phyloP scores from a whole-genome alignment of 2,797 vertebrate species.

The Borostomias antarcticus region DNA sequence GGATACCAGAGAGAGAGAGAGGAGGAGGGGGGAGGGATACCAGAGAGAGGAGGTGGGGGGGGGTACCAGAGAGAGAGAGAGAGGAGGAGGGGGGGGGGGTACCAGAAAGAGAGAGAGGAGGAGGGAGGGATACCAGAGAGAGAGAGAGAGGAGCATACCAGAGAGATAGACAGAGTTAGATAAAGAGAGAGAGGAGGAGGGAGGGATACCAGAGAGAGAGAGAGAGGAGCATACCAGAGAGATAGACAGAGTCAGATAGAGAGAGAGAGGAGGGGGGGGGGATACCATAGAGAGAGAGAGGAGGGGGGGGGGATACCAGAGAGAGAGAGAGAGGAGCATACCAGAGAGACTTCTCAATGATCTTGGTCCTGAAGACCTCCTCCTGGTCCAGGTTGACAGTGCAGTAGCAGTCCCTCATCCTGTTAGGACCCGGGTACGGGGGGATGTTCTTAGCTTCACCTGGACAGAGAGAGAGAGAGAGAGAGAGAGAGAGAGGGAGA shows the following conservation, averaged over 20 bases:
- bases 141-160: not conserved
- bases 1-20: not conserved
- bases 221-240: not conserved
- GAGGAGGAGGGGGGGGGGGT: not conserved
- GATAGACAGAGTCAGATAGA: not conserved
- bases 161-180: not conserved
- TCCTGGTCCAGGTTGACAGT: conserved; percentile 99
- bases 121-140: not conserved
- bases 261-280: not conserved
- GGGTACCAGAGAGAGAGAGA: not conserved
- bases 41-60: not conserved
- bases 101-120: conserved; percentile 7
- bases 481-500: not conserved
- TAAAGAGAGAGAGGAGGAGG: not conserved
- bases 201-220: not conserved
- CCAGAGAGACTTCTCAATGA: conserved; percentile 98
- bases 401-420: conserved; percentile 98
- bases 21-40: not conserved
- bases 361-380: conserved; percentile 98
- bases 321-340: conserved; percentile 47
- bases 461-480: conserved; percentile 47
- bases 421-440: conserved; percentile 95
- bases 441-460: conserved; percentile 98
- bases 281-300: not conserved
- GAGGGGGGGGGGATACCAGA: not conserved